phyloP scores from a whole-genome alignment of 2,888 invertebrate species.

The Tenthredo notha region DNA sequence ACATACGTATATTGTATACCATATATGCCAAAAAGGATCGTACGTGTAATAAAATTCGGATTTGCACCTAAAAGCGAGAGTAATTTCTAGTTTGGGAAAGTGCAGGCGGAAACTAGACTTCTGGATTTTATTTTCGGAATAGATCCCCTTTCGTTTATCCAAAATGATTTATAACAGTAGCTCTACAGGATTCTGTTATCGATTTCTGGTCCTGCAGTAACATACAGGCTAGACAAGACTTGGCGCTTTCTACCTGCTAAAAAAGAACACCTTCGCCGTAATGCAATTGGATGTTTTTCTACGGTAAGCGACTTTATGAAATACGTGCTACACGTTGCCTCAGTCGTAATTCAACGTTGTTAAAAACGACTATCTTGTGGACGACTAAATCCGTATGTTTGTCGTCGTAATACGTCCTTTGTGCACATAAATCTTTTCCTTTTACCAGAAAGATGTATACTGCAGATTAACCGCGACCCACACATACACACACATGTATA shows the following conservation, averaged over 20 bases:
- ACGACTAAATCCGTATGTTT: neutral
- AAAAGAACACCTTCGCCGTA: slow-evolving; percentile 18
- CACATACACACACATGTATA: neutral
- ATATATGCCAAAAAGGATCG: neutral
- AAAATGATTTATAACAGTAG: neutral
- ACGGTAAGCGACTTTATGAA: slow-evolving; percentile 28
- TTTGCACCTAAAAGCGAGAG: too few relatives aligned
- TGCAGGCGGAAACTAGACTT: too few relatives aligned
- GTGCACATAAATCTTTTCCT: neutral
- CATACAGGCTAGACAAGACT: neutral
- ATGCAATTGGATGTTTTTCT: slow-evolving; percentile 40
- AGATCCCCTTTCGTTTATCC: too few relatives aligned
- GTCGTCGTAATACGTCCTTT: neutral
- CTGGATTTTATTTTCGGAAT: too few relatives aligned
- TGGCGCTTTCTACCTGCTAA: slow-evolving; percentile 31
- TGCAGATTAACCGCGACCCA: neutral
- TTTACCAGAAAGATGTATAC: neutral
- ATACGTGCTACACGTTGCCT: slow-evolving; percentile 40
- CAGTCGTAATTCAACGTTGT: neutral
- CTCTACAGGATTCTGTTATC: neutral
- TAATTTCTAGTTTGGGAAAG: too few relatives aligned
- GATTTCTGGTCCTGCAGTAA: neutral
- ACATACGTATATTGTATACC: neutral
- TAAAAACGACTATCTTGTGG: neutral
- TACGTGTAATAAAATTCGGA: too few relatives aligned